Evolutionary conservation across 92 coral and sea anemone genomes (phyloP).

Genomic region (Epizoanthus illoricatus): DNA sequence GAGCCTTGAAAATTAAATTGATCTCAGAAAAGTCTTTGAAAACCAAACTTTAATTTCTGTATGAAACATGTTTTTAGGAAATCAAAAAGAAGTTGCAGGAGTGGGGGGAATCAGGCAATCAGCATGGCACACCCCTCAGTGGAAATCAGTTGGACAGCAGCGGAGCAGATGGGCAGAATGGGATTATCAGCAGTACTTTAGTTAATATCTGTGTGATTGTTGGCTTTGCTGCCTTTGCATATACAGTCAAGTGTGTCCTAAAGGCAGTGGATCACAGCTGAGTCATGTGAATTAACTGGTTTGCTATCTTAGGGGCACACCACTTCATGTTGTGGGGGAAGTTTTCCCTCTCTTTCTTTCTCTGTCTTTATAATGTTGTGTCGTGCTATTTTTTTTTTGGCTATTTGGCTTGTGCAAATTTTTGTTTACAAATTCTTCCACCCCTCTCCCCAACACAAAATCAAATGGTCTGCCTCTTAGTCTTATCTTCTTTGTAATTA

Average conservation of each 20-base stretch:
- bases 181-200: slow-evolving; percentile 85
- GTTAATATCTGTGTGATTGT: slow-evolving; percentile 89
- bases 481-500: no score
- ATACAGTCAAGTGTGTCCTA: slow-evolving; percentile 92
- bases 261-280: slow-evolving; percentile 93
- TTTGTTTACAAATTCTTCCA: no score
- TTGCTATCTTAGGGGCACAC: neutral
- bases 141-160: slow-evolving; percentile 19
- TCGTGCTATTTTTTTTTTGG: no score
- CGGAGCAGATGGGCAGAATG: slow-evolving; percentile 70
- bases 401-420: no score
- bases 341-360: no score
- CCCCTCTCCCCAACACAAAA: no score
- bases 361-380: no score
- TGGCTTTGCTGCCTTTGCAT: slow-evolving; percentile 98
- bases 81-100: slow-evolving; percentile 28
- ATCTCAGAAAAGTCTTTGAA: neutral
- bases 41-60: no score
- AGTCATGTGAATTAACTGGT: neutral
- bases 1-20: neutral
- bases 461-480: no score
- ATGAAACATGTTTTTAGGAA: slow-evolving; percentile 27
- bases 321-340: no score
- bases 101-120: slow-evolving; percentile 19
- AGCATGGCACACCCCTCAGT: neutral